Evolutionary conservation across 2,888 invertebrate species (phyloP).

Genomic region (Nudaria mundana): DNA sequence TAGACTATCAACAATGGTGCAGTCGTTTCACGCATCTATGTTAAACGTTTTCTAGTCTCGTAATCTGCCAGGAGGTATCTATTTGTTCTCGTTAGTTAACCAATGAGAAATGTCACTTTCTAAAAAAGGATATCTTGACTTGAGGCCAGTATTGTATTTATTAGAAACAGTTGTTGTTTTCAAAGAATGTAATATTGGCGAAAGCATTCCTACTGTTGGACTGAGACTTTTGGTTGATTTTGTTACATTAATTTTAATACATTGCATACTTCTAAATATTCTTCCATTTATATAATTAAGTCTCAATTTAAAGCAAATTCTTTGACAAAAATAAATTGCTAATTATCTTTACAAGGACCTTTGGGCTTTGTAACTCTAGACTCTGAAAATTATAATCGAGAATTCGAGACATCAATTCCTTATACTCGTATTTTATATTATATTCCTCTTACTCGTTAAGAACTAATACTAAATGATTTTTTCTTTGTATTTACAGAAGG

Average conservation of each 20-base stretch:
- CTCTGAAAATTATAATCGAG: no score
- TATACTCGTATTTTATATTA: no score
- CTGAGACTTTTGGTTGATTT: neutral
- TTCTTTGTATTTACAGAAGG: constrained; percentile 80
- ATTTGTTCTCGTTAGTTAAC: constrained; percentile 42
- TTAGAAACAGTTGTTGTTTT: constrained; percentile 4
- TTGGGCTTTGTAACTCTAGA: no score
- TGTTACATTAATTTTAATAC: no score
- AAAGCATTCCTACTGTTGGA: neutral
- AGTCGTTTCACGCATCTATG: constrained; percentile 49
- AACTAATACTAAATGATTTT: no score
- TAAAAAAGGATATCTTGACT: constrained; percentile 5
- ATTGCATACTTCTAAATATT: no score
- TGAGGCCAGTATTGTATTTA: constrained; percentile 13
- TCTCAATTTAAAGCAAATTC: no score
- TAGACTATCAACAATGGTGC: constrained; percentile 40
- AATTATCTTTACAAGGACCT: no score
- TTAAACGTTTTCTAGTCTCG: constrained; percentile 43
- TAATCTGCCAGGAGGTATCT: constrained; percentile 34
- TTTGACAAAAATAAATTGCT: no score
- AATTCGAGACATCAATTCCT: no score
- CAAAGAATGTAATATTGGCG: neutral
- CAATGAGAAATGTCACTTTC: constrained; percentile 29
- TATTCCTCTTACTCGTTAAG: no score
- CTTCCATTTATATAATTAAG: no score